Conservation (phyloP, 2,888 invertebrate genomes). For the Leistus spinibarbis region DNA sequence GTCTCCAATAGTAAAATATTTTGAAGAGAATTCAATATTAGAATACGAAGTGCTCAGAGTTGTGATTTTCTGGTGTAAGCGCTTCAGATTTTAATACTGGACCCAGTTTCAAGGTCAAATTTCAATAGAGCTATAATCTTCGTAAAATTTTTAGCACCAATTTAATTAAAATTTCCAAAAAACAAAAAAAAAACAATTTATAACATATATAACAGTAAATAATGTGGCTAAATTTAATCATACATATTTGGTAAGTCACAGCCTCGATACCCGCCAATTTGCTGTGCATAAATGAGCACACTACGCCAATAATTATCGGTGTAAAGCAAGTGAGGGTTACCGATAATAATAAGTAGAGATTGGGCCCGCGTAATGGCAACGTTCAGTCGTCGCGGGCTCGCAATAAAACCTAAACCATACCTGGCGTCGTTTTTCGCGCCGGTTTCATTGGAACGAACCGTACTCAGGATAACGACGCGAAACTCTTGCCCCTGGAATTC, state of each 20-base stretch:
- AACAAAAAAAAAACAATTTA: no score
- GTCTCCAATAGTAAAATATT: no score
- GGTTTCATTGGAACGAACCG: conserved; percentile 63
- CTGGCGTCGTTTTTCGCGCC: conserved; percentile 57
- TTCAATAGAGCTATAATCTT: no score
- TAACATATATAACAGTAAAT: no score
- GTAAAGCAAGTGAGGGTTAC: conserved; percentile 76
- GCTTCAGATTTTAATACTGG: no score
- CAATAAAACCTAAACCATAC: conserved; percentile 73
- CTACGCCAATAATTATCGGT: conserved; percentile 72
- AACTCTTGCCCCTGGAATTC: conserved; percentile 87
- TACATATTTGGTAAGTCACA: conserved; percentile 63
- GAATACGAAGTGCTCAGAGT: no score
- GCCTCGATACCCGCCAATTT: conserved; percentile 71
- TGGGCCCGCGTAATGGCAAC: conserved; percentile 88
- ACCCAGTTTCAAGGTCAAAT: no score
- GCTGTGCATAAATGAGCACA: conserved; percentile 67
- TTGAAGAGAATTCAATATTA: no score
- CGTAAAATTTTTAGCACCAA: no score
- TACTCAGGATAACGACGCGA: conserved; percentile 74
- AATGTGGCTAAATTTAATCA: no score
- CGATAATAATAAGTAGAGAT: conserved; percentile 78
- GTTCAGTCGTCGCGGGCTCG: conserved; percentile 80
- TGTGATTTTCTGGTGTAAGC: no score
- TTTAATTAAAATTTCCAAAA: no score